These are phyloP conservation scores for Tachystola acroxantha DNA, from an alignment of 2,888 invertebrate genomes.

Conservation along the genomic window DNA sequence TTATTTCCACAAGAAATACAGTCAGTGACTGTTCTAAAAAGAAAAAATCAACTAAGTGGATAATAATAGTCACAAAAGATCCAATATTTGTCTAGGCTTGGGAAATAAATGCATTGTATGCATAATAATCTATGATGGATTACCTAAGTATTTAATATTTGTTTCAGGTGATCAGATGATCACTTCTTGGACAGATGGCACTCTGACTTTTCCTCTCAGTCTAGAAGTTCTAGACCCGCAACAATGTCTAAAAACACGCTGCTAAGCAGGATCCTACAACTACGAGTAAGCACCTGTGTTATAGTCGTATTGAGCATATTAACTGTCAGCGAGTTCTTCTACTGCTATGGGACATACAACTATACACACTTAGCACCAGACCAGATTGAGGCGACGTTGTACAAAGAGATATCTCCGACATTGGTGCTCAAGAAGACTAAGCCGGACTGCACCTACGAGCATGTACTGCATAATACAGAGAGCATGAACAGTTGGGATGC, in stretches of 20 bases:
- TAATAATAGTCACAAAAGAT: too few species aligned
- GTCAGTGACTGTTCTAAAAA: too few species aligned
- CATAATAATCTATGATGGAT: too few species aligned
- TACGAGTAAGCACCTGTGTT: slow-evolving; percentile 34
- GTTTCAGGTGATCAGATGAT: too few species aligned
- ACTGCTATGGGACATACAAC: slow-evolving; percentile 35
- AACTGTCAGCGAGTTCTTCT: slow-evolving; percentile 36
- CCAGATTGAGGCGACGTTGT: slow-evolving; percentile 32
- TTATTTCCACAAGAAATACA: too few species aligned
- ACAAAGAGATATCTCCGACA: slow-evolving; percentile 29
- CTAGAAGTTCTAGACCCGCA: too few species aligned
- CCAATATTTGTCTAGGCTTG: too few species aligned
- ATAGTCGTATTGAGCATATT: slow-evolving; percentile 27
- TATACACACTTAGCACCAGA: slow-evolving; percentile 40
- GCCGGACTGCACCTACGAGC: slow-evolving; percentile 49
- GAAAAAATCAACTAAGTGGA: too few species aligned
- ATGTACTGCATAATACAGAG: slow-evolving; percentile 35
- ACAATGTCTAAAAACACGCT: slow-evolving; percentile 44
- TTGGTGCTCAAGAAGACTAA: slow-evolving; percentile 21
- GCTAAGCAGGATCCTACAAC: slow-evolving; percentile 16
- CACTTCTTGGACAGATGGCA: too few species aligned
- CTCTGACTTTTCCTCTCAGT: too few species aligned
- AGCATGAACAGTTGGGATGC: slow-evolving; percentile 34
- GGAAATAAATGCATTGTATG: too few species aligned
- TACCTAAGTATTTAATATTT: too few species aligned